phyloP scores from a whole-genome alignment of 2,888 invertebrate species.

The Netelia virgata region DNA sequence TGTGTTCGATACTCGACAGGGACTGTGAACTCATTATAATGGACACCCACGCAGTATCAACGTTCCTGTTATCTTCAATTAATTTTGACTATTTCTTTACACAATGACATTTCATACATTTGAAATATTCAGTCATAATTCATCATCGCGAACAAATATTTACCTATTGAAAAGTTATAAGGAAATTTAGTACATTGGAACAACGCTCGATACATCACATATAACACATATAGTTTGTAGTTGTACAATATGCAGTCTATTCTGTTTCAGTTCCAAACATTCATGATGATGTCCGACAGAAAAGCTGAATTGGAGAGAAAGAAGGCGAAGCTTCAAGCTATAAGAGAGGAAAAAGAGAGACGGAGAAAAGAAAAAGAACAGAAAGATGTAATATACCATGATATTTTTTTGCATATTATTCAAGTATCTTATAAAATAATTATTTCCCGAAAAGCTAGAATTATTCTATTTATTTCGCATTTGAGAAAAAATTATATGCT shows the following conservation, averaged over 20 bases:
- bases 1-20: neutral
- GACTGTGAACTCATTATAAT: too few species aligned
- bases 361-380: slow-evolving; percentile 94
- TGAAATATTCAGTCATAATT: too few species aligned
- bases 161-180: too few species aligned
- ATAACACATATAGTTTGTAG: neutral
- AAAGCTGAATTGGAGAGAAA: slow-evolving; percentile 97
- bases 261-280: slow-evolving; percentile 42
- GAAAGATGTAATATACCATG: slow-evolving; percentile 90
- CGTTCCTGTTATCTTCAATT: too few species aligned
- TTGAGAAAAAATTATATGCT: neutral
- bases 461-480: too few species aligned
- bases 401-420: slow-evolving; percentile 70
- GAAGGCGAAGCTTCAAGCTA: slow-evolving; percentile 95
- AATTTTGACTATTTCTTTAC: too few species aligned
- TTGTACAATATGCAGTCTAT: neutral
- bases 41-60: too few species aligned
- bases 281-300: slow-evolving; percentile 91
- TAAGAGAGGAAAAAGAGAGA: slow-evolving; percentile 95
- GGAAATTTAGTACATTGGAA: too few species aligned
- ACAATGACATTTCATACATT: too few species aligned
- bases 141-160: too few species aligned
- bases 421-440: neutral
- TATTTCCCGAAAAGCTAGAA: too few species aligned
- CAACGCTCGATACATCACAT: too few species aligned